Evolutionary conservation across 2,113 vertebrate species (phyloP), one percentile per base, ranked within the genome.

Genomic region (Girardinichthys multiradiatus): DNA sequence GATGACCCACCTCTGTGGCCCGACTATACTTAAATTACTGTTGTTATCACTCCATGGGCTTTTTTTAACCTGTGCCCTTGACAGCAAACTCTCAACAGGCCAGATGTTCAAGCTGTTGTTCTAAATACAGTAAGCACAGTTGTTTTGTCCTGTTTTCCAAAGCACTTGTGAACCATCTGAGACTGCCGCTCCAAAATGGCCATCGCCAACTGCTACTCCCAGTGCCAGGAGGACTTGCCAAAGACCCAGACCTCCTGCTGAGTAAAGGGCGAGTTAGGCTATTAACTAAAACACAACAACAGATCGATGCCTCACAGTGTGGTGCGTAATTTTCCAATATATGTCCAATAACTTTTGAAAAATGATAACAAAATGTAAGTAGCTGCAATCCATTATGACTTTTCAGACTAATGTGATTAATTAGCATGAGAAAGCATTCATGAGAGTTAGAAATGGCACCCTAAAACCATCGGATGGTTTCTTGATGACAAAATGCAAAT

Each of bases 101-200:
- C 87, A 89, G 77, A 80, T 89, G 81, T 86, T 82, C 65, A 45
- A 30, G 63, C 48, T 39, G 42, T 77, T 6, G 65, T 12, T 76
- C 75, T 70, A 70, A 86, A 80, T 79, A 82, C 81, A 74, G 61
- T 64, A 58, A 79, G 76, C 14, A 27, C 63, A 15, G 68, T 69
- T 77, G 85, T 86, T 81, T 70, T n/a, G 81, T 80, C 70, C 78
- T 85, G 83, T 86, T 87, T 17, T 90, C 89, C 76, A 80, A 91
- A 87, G 91, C 88, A 92, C 93, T 94, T 92, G 94, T 72, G 87
- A 82, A 72, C 84, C 92, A 87, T 94, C 87, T 74, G 77, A 82
- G 70, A 37, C 70, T 1, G 54, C 45, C 85, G 68, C 54, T 77
- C 57, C 0, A 62, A 74, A 29, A 33, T 62, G 35, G n/a, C 66